Percentiles rank a stretch among this genome's conserved stretches.
Conservation (phyloP, 2,113 vertebrate species). For the Stigmatopora argus region DNA sequence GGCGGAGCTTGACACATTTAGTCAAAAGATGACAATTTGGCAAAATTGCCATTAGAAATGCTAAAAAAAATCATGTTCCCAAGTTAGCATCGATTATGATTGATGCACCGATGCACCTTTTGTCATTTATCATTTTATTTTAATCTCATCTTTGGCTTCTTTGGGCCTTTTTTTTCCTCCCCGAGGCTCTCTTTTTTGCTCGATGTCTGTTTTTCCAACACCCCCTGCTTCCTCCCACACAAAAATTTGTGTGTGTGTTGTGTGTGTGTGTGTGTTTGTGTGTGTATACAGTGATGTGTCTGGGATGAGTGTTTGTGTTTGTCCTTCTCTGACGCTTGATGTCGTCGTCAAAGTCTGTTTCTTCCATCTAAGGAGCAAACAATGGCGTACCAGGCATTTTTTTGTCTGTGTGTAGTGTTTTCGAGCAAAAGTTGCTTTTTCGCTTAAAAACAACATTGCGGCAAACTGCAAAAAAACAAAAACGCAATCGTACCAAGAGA, state of each 20-base stretch:
- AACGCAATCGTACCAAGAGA: background rate
- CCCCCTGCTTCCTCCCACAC: slow-evolving; percentile 22
- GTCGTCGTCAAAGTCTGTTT: slow-evolving; percentile 24
- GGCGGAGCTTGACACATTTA: too few species aligned
- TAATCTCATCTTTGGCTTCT: background rate
- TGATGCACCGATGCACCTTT: slow-evolving; percentile 4
- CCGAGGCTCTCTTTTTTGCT: slow-evolving; percentile 28
- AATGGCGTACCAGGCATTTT: slow-evolving; percentile 13
- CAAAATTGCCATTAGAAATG: background rate
- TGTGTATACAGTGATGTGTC: background rate
- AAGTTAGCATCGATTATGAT: background rate
- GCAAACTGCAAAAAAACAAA: background rate
- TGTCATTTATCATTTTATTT: background rate
- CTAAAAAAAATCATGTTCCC: background rate
- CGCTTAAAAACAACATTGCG: background rate
- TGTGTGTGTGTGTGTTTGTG: slow-evolving; percentile 14
- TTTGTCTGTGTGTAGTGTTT: background rate
- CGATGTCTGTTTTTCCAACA: slow-evolving; percentile 35
- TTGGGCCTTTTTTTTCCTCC: background rate
- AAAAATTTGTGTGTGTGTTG: slow-evolving; percentile 10
- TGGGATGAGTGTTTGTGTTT: slow-evolving; percentile 4
- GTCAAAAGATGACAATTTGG: background rate
- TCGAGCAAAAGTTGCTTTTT: slow-evolving; percentile 9
- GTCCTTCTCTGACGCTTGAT: slow-evolving; percentile 24
- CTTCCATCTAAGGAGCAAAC: slow-evolving; percentile 15